A percentile compares a stretch with the other conserved stretches of the same genome.
These are phyloP conservation scores for Drosophila subquinaria DNA, from an alignment of 2,888 invertebrate species.

Conservation along the genomic window DNA sequence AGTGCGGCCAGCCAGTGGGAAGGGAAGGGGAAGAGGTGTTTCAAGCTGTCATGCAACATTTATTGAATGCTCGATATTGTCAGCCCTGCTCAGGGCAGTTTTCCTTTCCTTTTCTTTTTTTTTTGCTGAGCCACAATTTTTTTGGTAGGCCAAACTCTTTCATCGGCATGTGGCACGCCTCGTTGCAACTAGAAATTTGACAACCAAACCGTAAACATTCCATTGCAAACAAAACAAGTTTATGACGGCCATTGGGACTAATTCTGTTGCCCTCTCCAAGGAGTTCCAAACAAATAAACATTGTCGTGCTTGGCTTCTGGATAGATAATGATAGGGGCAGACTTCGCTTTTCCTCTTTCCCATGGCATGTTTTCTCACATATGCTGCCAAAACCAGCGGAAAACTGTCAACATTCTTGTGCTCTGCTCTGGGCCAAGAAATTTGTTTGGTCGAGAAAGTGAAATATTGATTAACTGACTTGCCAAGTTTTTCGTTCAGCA, in stretches of 20 bases:
- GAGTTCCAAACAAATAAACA: slow-evolving; percentile 14
- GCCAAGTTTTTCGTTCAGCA: not conserved
- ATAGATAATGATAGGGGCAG: slow-evolving; percentile 5
- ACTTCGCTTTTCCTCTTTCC: not conserved
- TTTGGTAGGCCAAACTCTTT: slow-evolving; percentile 35
- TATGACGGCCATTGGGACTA: slow-evolving; percentile 30
- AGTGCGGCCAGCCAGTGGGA: not conserved
- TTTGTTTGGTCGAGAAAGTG: slow-evolving; percentile 10
- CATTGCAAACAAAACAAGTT: slow-evolving; percentile 37
- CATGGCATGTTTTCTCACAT: slow-evolving; percentile 38
- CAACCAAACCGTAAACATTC: slow-evolving; percentile 38
- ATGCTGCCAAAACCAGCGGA: slow-evolving; percentile 24
- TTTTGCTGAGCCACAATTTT: slow-evolving; percentile 16
- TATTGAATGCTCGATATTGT: slow-evolving; percentile 15
- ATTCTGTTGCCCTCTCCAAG: slow-evolving; percentile 21
- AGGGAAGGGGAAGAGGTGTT: slow-evolving; percentile 3
- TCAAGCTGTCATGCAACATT: slow-evolving; percentile 53
- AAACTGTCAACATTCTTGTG: slow-evolving; percentile 1
- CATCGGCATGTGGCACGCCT: slow-evolving; percentile 55
- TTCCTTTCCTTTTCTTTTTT: not conserved
- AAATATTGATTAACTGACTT: slow-evolving; percentile 25
- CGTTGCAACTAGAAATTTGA: slow-evolving; percentile 26
- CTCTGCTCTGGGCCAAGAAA: slow-evolving; percentile 9
- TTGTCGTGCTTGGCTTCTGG: not conserved
- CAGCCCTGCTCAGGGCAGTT: not conserved